Base-by-base conservation (phyloP, 2,797 vertebrate genomes). In the Lagorchestes hirsutus region DNA sequence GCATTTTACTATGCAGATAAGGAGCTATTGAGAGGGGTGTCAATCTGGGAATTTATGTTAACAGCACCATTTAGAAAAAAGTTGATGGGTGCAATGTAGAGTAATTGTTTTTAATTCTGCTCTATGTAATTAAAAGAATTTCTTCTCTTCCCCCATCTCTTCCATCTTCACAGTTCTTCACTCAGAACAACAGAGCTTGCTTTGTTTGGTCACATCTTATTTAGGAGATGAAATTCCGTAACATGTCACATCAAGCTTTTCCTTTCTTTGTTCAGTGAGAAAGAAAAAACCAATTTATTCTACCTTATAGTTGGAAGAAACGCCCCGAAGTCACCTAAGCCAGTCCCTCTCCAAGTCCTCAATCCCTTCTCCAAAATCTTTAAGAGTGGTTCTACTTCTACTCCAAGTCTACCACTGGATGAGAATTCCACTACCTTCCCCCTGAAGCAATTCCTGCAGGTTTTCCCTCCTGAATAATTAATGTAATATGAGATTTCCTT, bases 151-250 rank as follows among this genome's bases (percentile, higher is more conserved):
- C 31, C 90, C 52, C 57, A 92, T 95, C 95, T 94, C 91, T 92
- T 74, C n/a, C 74, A 55, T 14, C 92, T 96, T 91, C 54, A 54
- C 54, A 91, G 11, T 95, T 92, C 95, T 93, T 93, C 5, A 82
- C 57, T 92, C 93, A 67, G 82, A 58, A 92, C 95, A 96, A 92
- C 3, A 97, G 28, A 90, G 31, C 67, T 92, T 97, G 95, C 50
- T 93, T 95, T 95, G 90, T 93, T 11, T 67, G 92, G 54, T 90
- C 97, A 56, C 57, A 58, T 95, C 58, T 91, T 74, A 67, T 90
- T 92, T 95, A 93, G 90, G 58, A 90, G 92, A 95, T 91, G 57
- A 93, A 92, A 91, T 56, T 93, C 56, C 82, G 55, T 0, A 57
- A 14, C 91, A 28, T 27, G 22, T 87, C 74, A 87, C 22, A 24